Conservation (phyloP, 2,888 invertebrate species). For the Brenthis daphne region DNA sequence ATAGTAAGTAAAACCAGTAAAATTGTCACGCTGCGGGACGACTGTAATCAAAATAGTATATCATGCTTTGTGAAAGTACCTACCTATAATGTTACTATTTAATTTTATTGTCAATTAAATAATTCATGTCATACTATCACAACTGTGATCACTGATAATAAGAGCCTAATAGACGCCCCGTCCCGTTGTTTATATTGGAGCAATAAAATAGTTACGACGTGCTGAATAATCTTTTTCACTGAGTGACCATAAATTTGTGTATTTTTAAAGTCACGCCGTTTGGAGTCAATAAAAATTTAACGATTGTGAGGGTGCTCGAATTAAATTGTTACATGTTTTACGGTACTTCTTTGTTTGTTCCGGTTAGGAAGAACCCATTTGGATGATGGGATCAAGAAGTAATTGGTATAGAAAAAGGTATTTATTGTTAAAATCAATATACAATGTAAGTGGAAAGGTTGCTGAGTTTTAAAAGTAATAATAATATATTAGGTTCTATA, state of each 20-base stretch:
- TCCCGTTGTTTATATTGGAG: slow-evolving; percentile 75
- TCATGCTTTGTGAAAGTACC: background rate
- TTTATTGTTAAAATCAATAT: background rate
- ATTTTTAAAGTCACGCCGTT: slow-evolving; percentile 80
- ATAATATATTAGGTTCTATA: too few species aligned
- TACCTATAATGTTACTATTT: background rate
- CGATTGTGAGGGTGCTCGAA: slow-evolving; percentile 73
- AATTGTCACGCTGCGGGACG: too few species aligned
- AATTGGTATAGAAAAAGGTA: background rate
- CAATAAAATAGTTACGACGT: slow-evolving; percentile 81
- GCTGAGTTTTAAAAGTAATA: too few species aligned
- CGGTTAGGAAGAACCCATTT: slow-evolving; percentile 35
- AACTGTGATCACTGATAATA: slow-evolving; percentile 30
- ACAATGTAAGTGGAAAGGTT: background rate
- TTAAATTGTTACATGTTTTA: slow-evolving; percentile 70
- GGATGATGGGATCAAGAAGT: slow-evolving; percentile 5
- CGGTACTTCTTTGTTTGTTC: slow-evolving; percentile 49
- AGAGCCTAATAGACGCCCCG: slow-evolving; percentile 56
- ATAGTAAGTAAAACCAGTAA: too few species aligned
- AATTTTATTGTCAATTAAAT: slow-evolving; percentile 22
- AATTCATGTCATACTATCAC: slow-evolving; percentile 15
- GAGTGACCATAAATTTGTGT: slow-evolving; percentile 81
- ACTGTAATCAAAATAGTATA: too few species aligned
- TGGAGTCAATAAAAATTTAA: slow-evolving; percentile 80
- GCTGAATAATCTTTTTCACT: slow-evolving; percentile 79